phyloP scores from a whole-genome alignment of 2,888 invertebrate species.

The Stegophylla sp. region DNA sequence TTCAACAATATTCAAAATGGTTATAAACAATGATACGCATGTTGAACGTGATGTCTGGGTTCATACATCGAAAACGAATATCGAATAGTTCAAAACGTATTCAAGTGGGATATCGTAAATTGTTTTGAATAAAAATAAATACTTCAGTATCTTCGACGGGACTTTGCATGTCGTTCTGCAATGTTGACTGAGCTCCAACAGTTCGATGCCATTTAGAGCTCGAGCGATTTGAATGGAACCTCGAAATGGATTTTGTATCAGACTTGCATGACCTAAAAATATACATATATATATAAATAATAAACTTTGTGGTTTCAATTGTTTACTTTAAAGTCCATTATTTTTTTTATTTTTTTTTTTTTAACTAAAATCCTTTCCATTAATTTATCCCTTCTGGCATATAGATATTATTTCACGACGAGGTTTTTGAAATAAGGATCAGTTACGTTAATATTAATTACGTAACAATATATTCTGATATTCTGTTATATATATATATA shows the following conservation, averaged over 20 bases:
- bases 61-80: neutral
- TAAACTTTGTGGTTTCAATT: too few species aligned
- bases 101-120: neutral
- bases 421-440: too few species aligned
- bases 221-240: conserved; percentile 58
- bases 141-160: conserved; percentile 44
- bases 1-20: neutral
- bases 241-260: conserved; percentile 70
- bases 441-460: too few species aligned
- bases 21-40: too few species aligned
- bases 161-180: conserved; percentile 38
- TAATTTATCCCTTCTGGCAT: too few species aligned
- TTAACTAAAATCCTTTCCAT: too few species aligned
- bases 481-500: too few species aligned
- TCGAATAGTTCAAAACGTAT: neutral
- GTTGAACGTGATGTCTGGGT: too few species aligned
- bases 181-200: conserved; percentile 15
- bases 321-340: too few species aligned
- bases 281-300: neutral
- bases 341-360: too few species aligned
- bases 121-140: conserved; percentile 3
- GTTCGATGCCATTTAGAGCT: conserved; percentile 38
- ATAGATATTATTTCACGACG: too few species aligned
- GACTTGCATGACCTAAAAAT: conserved; percentile 70
- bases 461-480: too few species aligned